phyloP scores from a whole-genome alignment of 2,888 invertebrate genomes.

The Caenorhabditis plicata region DNA sequence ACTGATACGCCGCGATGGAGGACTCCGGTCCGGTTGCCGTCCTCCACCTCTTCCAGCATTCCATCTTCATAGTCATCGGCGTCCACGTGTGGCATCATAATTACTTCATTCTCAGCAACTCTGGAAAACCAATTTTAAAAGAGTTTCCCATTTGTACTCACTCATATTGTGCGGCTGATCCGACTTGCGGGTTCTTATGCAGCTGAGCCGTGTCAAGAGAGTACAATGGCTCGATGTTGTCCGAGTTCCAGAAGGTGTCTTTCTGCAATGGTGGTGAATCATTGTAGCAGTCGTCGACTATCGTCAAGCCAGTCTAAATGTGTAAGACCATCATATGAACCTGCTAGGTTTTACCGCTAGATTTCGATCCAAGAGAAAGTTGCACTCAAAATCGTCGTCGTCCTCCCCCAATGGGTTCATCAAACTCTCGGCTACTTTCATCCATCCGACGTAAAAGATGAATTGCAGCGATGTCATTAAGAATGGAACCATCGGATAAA shows the following conservation, averaged over 20 bases:
- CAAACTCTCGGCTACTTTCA: constrained; percentile 59
- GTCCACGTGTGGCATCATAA: constrained; percentile 38
- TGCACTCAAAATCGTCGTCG: constrained; percentile 59
- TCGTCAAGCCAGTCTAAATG: constrained; percentile 36
- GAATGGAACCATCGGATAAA: constrained; percentile 52
- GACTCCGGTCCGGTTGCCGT: constrained; percentile 9
- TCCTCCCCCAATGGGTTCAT: constrained; percentile 62
- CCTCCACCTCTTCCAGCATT: constrained; percentile 16
- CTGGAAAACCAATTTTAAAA: constrained; percentile 10
- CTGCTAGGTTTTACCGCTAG: constrained; percentile 25
- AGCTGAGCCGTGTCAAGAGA: constrained; percentile 44
- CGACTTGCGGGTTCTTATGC: constrained; percentile 44
- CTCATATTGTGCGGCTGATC: constrained; percentile 45
- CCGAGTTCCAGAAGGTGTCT: constrained; percentile 44
- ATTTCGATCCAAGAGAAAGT: constrained; percentile 47
- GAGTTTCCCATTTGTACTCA: constrained; percentile 7
- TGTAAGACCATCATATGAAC: not conserved
- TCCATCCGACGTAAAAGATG: constrained; percentile 60
- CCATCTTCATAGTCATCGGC: constrained; percentile 19
- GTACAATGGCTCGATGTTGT: constrained; percentile 38
- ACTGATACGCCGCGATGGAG: constrained; percentile 35
- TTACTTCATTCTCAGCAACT: constrained; percentile 26
- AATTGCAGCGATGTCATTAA: constrained; percentile 58
- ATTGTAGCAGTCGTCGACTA: constrained; percentile 48
- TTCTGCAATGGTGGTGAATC: constrained; percentile 38